These are phyloP conservation scores for Hestina assimilis DNA, from an alignment of 1,140 invertebrate genomes.

Conservation along the genomic window DNA sequence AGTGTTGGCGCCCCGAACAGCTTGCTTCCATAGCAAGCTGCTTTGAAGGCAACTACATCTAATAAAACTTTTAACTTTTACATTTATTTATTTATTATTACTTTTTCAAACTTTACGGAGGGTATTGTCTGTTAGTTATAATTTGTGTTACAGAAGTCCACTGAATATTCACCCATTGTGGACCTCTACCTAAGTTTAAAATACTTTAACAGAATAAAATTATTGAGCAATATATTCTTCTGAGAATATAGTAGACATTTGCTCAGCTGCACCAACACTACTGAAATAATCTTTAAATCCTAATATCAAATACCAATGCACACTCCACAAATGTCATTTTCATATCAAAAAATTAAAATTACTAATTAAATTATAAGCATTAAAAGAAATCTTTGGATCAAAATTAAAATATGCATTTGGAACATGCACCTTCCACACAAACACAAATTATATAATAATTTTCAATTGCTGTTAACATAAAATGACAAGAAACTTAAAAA, in stretches of 20 bases:
- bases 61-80: slow-evolving; percentile 72
- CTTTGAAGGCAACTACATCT: slow-evolving; percentile 72
- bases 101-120: slow-evolving; percentile 72
- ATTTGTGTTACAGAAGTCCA: slow-evolving; percentile 62
- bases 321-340: slow-evolving; percentile 75
- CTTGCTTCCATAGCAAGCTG: slow-evolving; percentile 52
- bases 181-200: slow-evolving; percentile 70
- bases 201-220: slow-evolving; percentile 75
- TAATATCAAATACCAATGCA: slow-evolving; percentile 74
- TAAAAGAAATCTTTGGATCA: slow-evolving; percentile 74
- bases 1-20: slow-evolving; percentile 53
- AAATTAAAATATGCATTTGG: slow-evolving; percentile 73
- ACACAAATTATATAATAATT: slow-evolving; percentile 62
- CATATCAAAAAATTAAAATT: slow-evolving; percentile 53
- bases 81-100: too few species aligned
- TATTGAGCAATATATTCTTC: slow-evolving; percentile 77
- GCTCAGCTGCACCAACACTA: slow-evolving; percentile 75
- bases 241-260: slow-evolving; percentile 76
- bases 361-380: slow-evolving; percentile 57
- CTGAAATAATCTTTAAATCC: slow-evolving; percentile 62
- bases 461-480: slow-evolving; percentile 63
- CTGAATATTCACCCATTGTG: slow-evolving; percentile 56
- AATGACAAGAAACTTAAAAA: slow-evolving; percentile 68
- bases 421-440: slow-evolving; percentile 72
- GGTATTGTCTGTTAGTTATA: slow-evolving; percentile 77